A percentile compares a stretch with the other conserved stretches of the same genome.
Conservation (phyloP, 2,888 invertebrate genomes). For the Uloborus plumipes region DNA sequence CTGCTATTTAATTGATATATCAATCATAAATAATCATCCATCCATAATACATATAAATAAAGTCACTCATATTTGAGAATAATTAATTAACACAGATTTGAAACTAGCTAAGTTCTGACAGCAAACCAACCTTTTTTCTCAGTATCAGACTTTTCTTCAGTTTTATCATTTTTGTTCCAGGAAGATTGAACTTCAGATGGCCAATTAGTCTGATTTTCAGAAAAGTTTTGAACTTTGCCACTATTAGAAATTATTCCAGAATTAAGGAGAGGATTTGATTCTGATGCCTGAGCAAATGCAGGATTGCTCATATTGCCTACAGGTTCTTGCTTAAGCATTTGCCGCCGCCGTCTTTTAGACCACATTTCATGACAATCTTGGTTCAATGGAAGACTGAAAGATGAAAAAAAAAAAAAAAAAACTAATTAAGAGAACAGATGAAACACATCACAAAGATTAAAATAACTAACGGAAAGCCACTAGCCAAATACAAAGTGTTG, state of each 20-base stretch:
- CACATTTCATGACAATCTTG: conserved; percentile 99
- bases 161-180: conserved; percentile 40
- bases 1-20: no score
- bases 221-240: conserved; percentile 17
- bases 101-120: not conserved
- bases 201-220: conserved; percentile 39
- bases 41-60: not conserved
- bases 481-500: no score
- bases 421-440: no score
- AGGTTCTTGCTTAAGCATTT: conserved; percentile 75
- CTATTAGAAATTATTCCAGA: not conserved
- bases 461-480: no score
- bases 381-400: conserved; percentile 83
- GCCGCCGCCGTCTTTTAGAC: conserved; percentile 94
- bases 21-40: no score
- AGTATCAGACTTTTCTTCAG: conserved; percentile 32
- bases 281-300: conserved; percentile 8
- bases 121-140: conserved; percentile 34
- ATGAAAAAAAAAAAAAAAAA: not conserved
- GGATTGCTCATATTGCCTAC: no score
- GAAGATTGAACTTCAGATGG: conserved; percentile 1
- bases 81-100: no score
- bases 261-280: conserved; percentile 37
- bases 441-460: no score
- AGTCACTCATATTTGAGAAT: not conserved